A percentile compares a stretch with the other conserved stretches of the same genome.
phyloP scores from a whole-genome alignment of 2,113 vertebrate species.

The Dicentrarchus labrax region DNA sequence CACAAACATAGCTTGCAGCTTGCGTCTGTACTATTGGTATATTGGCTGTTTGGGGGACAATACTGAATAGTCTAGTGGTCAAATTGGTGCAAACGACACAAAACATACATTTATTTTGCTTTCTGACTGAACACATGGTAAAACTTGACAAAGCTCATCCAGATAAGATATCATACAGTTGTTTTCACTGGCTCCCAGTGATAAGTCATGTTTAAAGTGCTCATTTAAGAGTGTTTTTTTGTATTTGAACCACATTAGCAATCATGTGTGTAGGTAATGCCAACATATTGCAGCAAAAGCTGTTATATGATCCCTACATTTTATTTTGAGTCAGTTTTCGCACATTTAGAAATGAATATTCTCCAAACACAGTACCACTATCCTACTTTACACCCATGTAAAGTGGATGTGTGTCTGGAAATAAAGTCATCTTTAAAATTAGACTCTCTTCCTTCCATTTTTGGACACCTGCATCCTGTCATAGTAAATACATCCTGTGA shows the following conservation, averaged over 20 bases:
- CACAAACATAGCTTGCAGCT: too few relatives aligned
- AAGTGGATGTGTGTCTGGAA: constrained; percentile 43
- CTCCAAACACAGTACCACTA: too few relatives aligned
- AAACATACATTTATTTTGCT: too few relatives aligned
- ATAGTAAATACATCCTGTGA: constrained; percentile 75
- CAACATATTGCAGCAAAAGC: not conserved
- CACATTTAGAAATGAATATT: not conserved
- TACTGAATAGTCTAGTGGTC: too few relatives aligned
- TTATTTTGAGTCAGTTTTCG: not conserved
- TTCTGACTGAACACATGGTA: too few relatives aligned
- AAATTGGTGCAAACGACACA: too few relatives aligned
- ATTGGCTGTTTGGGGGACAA: not conserved
- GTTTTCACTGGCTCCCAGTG: too few relatives aligned
- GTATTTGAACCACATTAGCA: not conserved
- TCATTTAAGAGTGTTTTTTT: too few relatives aligned
- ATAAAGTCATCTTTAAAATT: constrained; percentile 65
- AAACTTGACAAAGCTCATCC: too few relatives aligned
- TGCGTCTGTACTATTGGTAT: not conserved
- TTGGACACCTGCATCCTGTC: constrained; percentile 80
- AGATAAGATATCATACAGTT: too few relatives aligned
- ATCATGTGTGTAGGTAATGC: not conserved
- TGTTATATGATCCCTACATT: not conserved
- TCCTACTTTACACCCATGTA: not conserved
- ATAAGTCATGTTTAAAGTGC: too few relatives aligned
- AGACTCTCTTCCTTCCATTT: constrained; percentile 74